A percentile compares a stretch with the other conserved stretches of the same genome.
Evolutionary conservation across 2,888 invertebrate genomes (phyloP).

Genomic region (Phyllotreta cruciferae): DNA sequence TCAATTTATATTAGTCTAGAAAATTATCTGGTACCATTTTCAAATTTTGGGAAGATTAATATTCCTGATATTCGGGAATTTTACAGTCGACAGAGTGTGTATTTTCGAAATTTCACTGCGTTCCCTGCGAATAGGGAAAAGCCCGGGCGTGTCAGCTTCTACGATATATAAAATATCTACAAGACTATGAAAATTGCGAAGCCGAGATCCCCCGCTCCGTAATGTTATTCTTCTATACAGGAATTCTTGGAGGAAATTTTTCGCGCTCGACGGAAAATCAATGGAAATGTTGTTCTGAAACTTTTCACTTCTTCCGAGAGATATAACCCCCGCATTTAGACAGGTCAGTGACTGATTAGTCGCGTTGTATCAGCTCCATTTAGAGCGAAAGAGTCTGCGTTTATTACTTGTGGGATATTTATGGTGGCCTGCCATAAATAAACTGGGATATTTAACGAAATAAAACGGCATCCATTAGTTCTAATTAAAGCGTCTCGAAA

Average conservation of each 20-base stretch:
- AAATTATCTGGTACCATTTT: too few species aligned
- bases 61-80: too few species aligned
- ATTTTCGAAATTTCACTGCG: not conserved
- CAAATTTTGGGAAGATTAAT: too few species aligned
- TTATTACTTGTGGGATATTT: not conserved
- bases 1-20: too few species aligned
- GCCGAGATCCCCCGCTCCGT: slow-evolving; percentile 5
- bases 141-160: slow-evolving; percentile 3
- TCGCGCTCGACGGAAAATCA: slow-evolving; percentile 13
- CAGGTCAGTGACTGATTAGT: slow-evolving; percentile 8
- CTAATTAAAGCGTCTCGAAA: slow-evolving; percentile 7
- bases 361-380: not conserved
- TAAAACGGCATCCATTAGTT: not conserved
- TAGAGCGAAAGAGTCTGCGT: not conserved
- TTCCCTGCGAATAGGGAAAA: not conserved
- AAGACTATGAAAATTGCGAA: slow-evolving; percentile 13
- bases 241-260: slow-evolving; percentile 2
- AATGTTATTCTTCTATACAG: not conserved
- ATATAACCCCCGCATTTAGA: slow-evolving; percentile 6
- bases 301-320: slow-evolving; percentile 4
- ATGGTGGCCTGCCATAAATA: not conserved
- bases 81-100: not conserved
- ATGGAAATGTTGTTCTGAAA: slow-evolving; percentile 5
- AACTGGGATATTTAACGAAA: not conserved
- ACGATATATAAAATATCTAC: slow-evolving; percentile 1